phyloP scores from a whole-genome alignment of 2,888 invertebrate genomes.

The Hedychridium roseum region DNA sequence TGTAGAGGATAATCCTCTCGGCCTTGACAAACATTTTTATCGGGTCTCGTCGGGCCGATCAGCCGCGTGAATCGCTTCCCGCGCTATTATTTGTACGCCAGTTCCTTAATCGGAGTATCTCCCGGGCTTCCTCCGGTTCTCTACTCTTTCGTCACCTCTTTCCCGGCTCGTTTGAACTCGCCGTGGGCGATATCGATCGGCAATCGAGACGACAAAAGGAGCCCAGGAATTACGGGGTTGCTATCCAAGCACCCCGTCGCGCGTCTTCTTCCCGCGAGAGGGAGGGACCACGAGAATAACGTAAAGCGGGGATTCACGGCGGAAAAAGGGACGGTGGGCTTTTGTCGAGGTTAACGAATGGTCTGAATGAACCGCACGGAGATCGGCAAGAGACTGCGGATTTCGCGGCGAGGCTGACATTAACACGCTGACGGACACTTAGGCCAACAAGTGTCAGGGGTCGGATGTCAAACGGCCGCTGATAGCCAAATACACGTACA shows the following conservation, averaged over 20 bases:
- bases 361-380: conserved; percentile 34
- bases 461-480: conserved; percentile 57
- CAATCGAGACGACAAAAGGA: not conserved
- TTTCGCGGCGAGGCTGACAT: conserved; percentile 29
- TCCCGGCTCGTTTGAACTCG: not conserved
- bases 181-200: not conserved
- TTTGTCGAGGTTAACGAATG: conserved; percentile 14
- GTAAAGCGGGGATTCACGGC: conserved; percentile 1
- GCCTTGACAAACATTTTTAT: conserved; percentile 19
- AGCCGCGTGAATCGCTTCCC: not conserved
- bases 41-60: too few species aligned
- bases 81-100: not conserved
- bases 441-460: conserved; percentile 45
- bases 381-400: conserved; percentile 33
- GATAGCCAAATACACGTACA: conserved; percentile 46
- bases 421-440: conserved; percentile 35
- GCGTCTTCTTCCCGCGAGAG: too few species aligned
- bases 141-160: not conserved
- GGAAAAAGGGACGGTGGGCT: conserved; percentile 7
- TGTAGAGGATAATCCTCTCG: conserved; percentile 16
- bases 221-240: not conserved
- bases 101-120: not conserved
- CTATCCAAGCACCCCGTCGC: not conserved
- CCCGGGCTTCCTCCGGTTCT: not conserved
- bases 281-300: too few species aligned